phyloP scores from a whole-genome alignment of 2,797 vertebrate species.

The Mus spretus region DNA sequence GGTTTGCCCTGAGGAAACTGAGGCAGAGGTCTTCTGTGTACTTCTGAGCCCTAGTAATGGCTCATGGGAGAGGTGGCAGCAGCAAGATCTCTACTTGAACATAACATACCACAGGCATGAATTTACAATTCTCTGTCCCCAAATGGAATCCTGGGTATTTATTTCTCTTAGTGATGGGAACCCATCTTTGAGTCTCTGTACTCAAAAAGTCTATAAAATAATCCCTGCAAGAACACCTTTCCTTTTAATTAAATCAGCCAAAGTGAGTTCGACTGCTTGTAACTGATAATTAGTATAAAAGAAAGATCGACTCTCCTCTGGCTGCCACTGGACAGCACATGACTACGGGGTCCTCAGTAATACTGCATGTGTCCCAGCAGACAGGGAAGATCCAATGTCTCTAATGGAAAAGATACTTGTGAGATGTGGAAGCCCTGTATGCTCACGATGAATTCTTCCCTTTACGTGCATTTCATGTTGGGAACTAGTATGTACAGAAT shows the following conservation, averaged over 20 bases:
- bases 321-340: not conserved
- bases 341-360: not conserved
- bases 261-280: not conserved
- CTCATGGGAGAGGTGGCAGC: not conserved
- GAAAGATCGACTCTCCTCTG: not conserved
- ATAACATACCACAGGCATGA: not conserved
- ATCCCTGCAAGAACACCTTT: not conserved
- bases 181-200: not conserved
- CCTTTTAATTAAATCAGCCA: not conserved
- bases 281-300: not conserved
- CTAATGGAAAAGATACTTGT: not conserved
- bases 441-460: not conserved
- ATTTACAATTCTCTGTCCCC: not conserved
- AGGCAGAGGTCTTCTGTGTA: not conserved
- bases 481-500: not conserved
- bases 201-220: not conserved
- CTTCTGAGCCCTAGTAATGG: not conserved
- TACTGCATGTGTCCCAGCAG: not conserved
- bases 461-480: not conserved
- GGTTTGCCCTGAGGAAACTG: not conserved
- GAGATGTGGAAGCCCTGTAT: accelerated
- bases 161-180: not conserved
- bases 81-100: not conserved
- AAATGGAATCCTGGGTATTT: not conserved
- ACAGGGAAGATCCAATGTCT: not conserved